Conservation (phyloP, 2,888 invertebrate genomes). For the Lingula anatina region DNA sequence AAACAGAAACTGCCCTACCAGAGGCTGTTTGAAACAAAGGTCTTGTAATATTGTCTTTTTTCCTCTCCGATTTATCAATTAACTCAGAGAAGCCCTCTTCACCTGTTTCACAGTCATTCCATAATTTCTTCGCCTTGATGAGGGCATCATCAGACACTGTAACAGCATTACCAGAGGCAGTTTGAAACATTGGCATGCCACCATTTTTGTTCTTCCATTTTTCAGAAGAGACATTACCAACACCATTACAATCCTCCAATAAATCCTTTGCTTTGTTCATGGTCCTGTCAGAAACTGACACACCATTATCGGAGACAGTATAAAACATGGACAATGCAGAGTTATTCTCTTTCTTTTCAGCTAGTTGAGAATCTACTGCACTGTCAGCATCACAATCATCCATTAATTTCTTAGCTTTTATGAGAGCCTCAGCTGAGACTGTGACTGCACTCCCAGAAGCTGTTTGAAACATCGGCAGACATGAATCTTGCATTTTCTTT, state of each 20-base stretch:
- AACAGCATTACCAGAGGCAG: slow-evolving; percentile 11
- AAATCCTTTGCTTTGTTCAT: slow-evolving; percentile 6
- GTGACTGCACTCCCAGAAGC: too few species aligned
- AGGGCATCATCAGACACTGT: slow-evolving; percentile 5
- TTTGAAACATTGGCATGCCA: slow-evolving; percentile 5
- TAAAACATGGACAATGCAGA: slow-evolving; percentile 2
- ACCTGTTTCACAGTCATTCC: too few species aligned
- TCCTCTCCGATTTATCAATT: too few species aligned
- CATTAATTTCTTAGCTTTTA: too few species aligned
- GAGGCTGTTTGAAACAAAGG: slow-evolving; percentile 9
- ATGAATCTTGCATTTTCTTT: too few species aligned
- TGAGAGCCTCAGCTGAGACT: too few species aligned
- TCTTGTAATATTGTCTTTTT: not conserved
- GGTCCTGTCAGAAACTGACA: slow-evolving; percentile 8
- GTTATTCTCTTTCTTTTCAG: not conserved
- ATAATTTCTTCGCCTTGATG: slow-evolving; percentile 1
- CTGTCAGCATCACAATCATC: too few species aligned
- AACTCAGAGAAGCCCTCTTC: not conserved
- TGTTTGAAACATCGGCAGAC: too few species aligned
- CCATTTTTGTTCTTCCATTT: too few species aligned
- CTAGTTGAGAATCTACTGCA: not conserved
- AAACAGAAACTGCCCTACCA: slow-evolving; percentile 8
- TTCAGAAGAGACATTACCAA: not conserved
- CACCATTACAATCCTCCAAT: slow-evolving; percentile 4
- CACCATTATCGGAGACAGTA: slow-evolving; percentile 8